Evolutionary conservation across 2,888 invertebrate species (phyloP).

Genomic region (Sinohyriopsis cumingii): DNA sequence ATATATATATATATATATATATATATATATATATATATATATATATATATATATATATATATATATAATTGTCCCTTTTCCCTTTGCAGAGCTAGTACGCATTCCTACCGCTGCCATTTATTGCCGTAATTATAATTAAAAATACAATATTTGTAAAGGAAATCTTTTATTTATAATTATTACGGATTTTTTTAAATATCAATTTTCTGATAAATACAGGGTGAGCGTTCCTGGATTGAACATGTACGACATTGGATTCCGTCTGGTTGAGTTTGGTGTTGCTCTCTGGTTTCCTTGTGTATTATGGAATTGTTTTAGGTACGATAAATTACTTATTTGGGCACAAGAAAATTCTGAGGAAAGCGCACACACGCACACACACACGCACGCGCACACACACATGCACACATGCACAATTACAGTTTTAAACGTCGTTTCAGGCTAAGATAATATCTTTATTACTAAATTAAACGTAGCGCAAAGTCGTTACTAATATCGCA

Average conservation of each 20-base stretch:
- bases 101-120: no score
- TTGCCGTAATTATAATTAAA: no score
- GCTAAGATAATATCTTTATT: background rate
- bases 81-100: no score
- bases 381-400: background rate
- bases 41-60: no score
- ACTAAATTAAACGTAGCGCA: no score
- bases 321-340: slow-evolving; percentile 1
- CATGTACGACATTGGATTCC: slow-evolving; percentile 93
- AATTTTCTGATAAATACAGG: slow-evolving; percentile 72
- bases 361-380: background rate
- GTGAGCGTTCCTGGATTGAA: slow-evolving; percentile 91
- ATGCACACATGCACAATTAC: background rate
- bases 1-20: no score
- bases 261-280: slow-evolving; percentile 92
- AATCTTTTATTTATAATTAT: background rate
- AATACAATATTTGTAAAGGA: no score
- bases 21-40: no score
- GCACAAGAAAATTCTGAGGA: background rate
- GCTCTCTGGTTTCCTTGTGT: slow-evolving; percentile 97
- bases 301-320: slow-evolving; percentile 88
- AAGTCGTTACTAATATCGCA: no score
- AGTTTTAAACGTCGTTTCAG: background rate
- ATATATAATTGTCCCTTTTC: no score
- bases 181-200: background rate